Base-by-base conservation (phyloP, 37 sponge, comb jelly and placozoan species). In the Eunapius fragilis region DNA sequence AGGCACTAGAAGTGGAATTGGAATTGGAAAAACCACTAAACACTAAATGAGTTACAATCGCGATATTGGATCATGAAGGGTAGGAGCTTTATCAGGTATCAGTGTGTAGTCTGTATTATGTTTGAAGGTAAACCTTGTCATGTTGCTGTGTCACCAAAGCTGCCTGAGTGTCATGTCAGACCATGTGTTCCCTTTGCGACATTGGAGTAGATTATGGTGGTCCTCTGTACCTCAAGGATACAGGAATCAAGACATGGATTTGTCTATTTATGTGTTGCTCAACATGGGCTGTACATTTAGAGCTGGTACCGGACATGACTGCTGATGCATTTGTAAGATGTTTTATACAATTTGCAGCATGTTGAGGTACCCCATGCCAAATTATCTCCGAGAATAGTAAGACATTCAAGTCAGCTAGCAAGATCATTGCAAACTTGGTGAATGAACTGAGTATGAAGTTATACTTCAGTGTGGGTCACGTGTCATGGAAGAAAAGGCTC, bases 281-380 rank as follows among this genome's bases (percentile, higher is more conserved):
- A 25, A 37, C 25, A 24, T 3, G 48, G 38, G 80, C 80, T 38
- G 80, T 79, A 25, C 80, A 79, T 37, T 48, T 79, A 24, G 80
- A 35, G 17, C 35, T 79, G 22, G 80, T 79, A 22, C 50, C 47
- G 25, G 5, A 48, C 26, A 38, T 79, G 45, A 26, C 80, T 36
- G 58, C 48, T 22, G 45, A 79, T 33, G 80, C 80, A 19, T 79
- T 79, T 26, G 47, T 79, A 30, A 38, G 80, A 48, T 38, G 50
- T 3, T 49, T 79, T 23, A 79, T 26, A 48, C 24, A 49, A 24
- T 79, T 79, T 26, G 38, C 80, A 34, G 35, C 80, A 22, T 19
- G 80, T 23, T 19, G 80, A 35, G 80, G 80, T 2, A 30, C 38
- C n/a, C 80, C 80, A 25, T 26, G 25, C 28, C 28, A 79, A 25